Evolutionary conservation across 2,888 invertebrate genomes (phyloP).

Genomic region (Seira ritae): DNA sequence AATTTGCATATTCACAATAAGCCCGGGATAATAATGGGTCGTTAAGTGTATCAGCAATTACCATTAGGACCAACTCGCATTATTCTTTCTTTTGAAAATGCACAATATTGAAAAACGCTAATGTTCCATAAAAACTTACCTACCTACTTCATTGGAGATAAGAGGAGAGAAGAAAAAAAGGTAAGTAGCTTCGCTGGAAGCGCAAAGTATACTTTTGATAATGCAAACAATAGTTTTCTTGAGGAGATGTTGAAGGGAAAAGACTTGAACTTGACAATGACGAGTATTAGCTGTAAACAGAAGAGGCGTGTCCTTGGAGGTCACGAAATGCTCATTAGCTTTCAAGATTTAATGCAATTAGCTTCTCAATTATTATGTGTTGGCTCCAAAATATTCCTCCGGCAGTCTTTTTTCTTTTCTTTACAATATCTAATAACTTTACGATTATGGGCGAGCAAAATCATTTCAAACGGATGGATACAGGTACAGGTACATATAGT

Average conservation of each 20-base stretch:
- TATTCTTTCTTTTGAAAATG: neutral
- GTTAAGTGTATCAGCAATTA: constrained; percentile 11
- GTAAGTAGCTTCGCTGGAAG: neutral
- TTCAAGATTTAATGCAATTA: constrained; percentile 73
- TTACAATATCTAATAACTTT: constrained; percentile 27
- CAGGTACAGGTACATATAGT: too few species aligned
- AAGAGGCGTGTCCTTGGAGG: constrained; percentile 66
- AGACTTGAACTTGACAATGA: constrained; percentile 50
- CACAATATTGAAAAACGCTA: neutral
- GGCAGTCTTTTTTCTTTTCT: constrained; percentile 29
- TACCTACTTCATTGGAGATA: neutral
- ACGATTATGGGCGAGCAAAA: neutral
- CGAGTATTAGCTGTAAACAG: constrained; percentile 15
- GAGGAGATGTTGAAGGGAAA: neutral
- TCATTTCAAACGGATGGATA: too few species aligned
- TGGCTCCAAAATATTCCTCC: constrained; percentile 63
- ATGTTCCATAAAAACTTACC: neutral
- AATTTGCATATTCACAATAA: constrained; percentile 11
- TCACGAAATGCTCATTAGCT: constrained; percentile 72
- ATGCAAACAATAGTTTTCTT: neutral
- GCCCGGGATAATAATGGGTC: neutral
- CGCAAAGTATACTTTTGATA: neutral
- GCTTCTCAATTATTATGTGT: constrained; percentile 70
- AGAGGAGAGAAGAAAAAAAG: neutral
- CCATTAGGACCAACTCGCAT: neutral